Conservation (phyloP, 2,888 invertebrate genomes). For the Eupithecia vulgata region DNA sequence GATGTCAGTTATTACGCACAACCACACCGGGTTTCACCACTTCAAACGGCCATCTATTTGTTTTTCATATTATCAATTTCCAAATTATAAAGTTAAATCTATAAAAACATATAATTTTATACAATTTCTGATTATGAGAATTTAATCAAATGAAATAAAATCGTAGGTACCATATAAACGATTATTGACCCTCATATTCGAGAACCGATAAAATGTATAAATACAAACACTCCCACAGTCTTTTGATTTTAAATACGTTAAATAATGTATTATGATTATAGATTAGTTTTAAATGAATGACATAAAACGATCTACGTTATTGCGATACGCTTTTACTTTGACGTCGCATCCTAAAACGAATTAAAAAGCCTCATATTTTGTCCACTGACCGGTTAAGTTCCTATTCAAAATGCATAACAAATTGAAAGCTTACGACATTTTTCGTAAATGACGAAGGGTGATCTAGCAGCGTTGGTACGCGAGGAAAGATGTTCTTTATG, state of each 20-base stretch:
- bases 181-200: conserved; percentile 60
- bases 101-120: conserved; percentile 34
- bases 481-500: conserved; percentile 70
- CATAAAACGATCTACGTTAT: conserved; percentile 44
- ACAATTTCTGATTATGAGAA: conserved; percentile 32
- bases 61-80: conserved; percentile 31
- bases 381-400: conserved; percentile 4
- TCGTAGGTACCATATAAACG: conserved; percentile 60
- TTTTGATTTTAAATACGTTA: conserved; percentile 54
- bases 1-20: conserved; percentile 46
- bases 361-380: conserved; percentile 9
- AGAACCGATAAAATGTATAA: conserved; percentile 58
- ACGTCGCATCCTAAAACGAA: conserved; percentile 22
- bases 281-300: conserved; percentile 48
- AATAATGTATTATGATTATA: conserved; percentile 50
- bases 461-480: conserved; percentile 46
- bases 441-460: conserved; percentile 21
- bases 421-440: conserved; percentile 22
- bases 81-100: conserved; percentile 22
- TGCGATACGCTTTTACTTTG: conserved; percentile 28
- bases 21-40: conserved; percentile 31
- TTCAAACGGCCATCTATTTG: conserved; percentile 24
- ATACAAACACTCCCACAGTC: conserved; percentile 65
- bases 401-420: conserved; percentile 17
- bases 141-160: conserved; percentile 40